These are phyloP conservation scores for Drosophila ambigua DNA, from an alignment of 1,140 invertebrate genomes.

Conservation along the genomic window DNA sequence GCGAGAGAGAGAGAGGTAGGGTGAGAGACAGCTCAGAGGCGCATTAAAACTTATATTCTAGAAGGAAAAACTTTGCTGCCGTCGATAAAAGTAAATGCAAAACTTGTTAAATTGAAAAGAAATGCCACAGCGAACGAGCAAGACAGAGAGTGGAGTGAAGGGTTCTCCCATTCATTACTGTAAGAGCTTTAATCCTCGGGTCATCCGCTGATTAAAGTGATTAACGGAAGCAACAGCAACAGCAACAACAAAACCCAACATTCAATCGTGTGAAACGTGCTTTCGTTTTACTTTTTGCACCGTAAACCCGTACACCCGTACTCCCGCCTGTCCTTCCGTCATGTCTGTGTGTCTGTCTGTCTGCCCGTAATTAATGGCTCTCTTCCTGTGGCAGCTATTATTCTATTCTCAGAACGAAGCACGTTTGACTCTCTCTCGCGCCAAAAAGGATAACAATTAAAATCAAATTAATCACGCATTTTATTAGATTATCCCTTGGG, in stretches of 20 bases:
- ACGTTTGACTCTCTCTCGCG: constrained; percentile 60
- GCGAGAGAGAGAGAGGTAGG: constrained; percentile 1
- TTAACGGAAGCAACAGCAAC: constrained; percentile 44
- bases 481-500: constrained; percentile 76
- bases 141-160: not conserved
- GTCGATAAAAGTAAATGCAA: constrained; percentile 67
- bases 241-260: constrained; percentile 23
- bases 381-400: constrained; percentile 70
- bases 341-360: constrained; percentile 13
- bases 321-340: not conserved
- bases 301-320: constrained; percentile 11
- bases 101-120: constrained; percentile 55
- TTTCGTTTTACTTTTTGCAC: constrained; percentile 51
- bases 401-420: constrained; percentile 59
- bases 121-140: not conserved
- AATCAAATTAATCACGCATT: constrained; percentile 82
- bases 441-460: constrained; percentile 77
- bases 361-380: constrained; percentile 71
- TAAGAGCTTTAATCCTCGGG: constrained; percentile 60
- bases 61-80: constrained; percentile 45
- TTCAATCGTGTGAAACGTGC: constrained; percentile 62
- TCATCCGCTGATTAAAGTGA: constrained; percentile 64
- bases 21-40: constrained; percentile 7
- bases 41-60: constrained; percentile 65
- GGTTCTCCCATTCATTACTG: not conserved